Evolutionary conservation across 2,113 vertebrate genomes (phyloP).

Genomic region (Vidua chalybeata): DNA sequence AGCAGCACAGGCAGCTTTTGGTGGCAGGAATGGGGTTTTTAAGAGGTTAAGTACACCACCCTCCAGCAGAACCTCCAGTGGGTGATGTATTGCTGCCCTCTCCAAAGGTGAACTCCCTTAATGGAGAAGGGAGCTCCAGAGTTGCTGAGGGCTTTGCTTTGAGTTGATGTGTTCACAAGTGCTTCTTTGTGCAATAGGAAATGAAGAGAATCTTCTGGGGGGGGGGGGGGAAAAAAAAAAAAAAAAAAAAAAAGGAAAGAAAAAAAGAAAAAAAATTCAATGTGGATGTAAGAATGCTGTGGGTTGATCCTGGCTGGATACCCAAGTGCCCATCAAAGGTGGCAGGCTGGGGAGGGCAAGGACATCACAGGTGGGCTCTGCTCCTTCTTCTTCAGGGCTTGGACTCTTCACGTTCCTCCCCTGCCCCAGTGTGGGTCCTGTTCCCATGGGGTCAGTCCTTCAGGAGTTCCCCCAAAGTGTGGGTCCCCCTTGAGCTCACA

Average conservation of each 20-base stretch:
- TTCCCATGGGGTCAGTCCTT: background rate
- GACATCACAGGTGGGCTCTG: background rate
- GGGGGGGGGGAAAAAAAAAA: fast-evolving
- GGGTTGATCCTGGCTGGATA: background rate
- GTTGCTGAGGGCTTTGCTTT: background rate
- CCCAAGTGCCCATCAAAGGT: too few relatives aligned
- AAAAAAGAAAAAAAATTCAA: background rate
- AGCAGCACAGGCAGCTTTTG: background rate
- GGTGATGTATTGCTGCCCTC: background rate
- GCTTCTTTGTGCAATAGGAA: background rate
- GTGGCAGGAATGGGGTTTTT: background rate
- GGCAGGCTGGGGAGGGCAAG: background rate
- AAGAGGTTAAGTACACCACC: background rate
- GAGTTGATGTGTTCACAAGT: background rate
- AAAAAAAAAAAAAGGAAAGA: fast-evolving
- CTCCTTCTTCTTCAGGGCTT: background rate
- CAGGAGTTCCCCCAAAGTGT: background rate
- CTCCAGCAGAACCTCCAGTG: background rate
- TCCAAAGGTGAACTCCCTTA: background rate
- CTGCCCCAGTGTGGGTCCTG: too few relatives aligned
- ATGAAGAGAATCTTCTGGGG: background rate
- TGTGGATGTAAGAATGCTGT: background rate
- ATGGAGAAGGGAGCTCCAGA: background rate
- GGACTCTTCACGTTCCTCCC: too few relatives aligned
- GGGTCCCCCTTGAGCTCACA: background rate